Evolutionary conservation across 2,888 invertebrate species (phyloP).

Genomic region (Plemyria rubiginata): DNA sequence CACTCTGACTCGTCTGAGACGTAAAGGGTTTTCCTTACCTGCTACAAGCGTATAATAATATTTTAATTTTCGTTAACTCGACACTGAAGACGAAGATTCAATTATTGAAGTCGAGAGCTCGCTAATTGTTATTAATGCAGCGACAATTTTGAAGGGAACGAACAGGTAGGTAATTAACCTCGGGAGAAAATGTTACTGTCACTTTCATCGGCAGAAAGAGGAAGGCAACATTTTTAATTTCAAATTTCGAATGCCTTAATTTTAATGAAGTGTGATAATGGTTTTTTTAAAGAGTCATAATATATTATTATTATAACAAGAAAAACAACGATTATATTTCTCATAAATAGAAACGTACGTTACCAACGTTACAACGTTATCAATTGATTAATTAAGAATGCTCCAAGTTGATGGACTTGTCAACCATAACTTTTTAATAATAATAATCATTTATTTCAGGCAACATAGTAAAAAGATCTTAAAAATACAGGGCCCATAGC

Average conservation of each 20-base stretch:
- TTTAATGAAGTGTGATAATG: neutral
- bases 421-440: too few relatives aligned
- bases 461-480: too few relatives aligned
- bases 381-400: too few relatives aligned
- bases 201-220: conserved; percentile 12
- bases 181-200: conserved; percentile 30
- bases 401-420: too few relatives aligned
- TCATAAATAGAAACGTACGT: too few relatives aligned
- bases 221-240: conserved; percentile 28
- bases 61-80: conserved; percentile 57
- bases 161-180: conserved; percentile 40
- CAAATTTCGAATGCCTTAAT: conserved; percentile 12
- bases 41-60: conserved; percentile 46
- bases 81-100: conserved; percentile 59
- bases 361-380: too few relatives aligned
- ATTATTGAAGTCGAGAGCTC: conserved; percentile 62
- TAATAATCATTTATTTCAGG: too few relatives aligned
- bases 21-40: conserved; percentile 14
- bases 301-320: too few relatives aligned
- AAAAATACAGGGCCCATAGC: too few relatives aligned
- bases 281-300: too few relatives aligned
- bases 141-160: conserved; percentile 44
- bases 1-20: too few relatives aligned
- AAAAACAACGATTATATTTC: too few relatives aligned
- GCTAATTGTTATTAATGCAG: conserved; percentile 64